Evolutionary conservation across 2,797 vertebrate species (phyloP).

Genomic region (Megalops cyprinoides): DNA sequence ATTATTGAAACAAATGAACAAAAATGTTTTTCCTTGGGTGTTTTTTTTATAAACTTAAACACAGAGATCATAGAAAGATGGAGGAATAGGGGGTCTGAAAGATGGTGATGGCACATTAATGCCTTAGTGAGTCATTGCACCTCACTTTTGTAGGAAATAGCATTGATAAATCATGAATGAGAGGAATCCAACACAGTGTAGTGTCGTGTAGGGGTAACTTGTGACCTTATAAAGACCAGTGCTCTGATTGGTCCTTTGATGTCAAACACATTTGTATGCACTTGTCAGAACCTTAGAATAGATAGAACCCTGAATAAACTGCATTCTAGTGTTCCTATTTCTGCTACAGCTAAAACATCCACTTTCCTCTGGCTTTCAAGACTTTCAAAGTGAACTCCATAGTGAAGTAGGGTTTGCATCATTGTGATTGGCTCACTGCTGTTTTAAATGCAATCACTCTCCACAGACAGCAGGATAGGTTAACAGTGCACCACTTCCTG

Average conservation of each 20-base stretch:
- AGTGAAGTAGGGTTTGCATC: background rate
- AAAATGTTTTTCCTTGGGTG: too few species aligned
- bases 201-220: background rate
- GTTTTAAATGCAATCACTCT: background rate
- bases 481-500: background rate
- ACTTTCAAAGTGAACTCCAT: too few species aligned
- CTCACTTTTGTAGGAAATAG: background rate
- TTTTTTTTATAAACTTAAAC: too few species aligned
- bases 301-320: background rate
- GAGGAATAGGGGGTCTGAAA: background rate
- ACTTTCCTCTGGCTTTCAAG: background rate
- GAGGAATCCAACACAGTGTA: background rate
- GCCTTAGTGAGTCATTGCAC: background rate
- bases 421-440: background rate
- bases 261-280: background rate
- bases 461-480: background rate
- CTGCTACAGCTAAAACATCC: too few species aligned
- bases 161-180: background rate
- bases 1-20: too few species aligned
- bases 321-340: background rate
- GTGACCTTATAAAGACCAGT: background rate
- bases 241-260: background rate
- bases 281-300: background rate
- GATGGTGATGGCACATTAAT: background rate
- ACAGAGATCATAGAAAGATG: background rate